phyloP scores from a whole-genome alignment of 37 sponge, comb jelly and placozoan genomes.

The Halichondria panicea region DNA sequence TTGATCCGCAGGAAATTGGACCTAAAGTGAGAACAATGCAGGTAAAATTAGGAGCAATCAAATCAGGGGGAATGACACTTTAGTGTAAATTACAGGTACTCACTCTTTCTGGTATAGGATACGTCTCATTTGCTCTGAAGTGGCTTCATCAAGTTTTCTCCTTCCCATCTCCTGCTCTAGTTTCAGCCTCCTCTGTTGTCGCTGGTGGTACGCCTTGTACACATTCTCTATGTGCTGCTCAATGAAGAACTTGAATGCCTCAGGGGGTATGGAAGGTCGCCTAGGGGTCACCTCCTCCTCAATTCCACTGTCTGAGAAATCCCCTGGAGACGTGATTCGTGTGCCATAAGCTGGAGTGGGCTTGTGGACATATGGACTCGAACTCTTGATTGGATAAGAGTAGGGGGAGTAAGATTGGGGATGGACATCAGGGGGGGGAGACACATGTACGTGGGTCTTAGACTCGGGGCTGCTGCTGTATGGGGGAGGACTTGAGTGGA shows the following conservation, averaged over 20 bases:
- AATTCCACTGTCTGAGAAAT: conserved; percentile 63
- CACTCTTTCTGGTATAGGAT: conserved; percentile 89
- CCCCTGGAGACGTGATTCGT: conserved; percentile 21
- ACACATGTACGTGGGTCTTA: conserved; percentile 58
- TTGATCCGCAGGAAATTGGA: conserved; percentile 87
- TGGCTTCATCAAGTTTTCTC: conserved; percentile 79
- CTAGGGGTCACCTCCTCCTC: conserved; percentile 65
- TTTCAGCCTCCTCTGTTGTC: conserved; percentile 79
- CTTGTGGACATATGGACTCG: conserved; percentile 24
- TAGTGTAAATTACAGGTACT: too few relatives aligned
- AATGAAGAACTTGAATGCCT: conserved; percentile 96
- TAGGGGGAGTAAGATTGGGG: conserved; percentile 69
- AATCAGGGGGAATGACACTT: too few relatives aligned
- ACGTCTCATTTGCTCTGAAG: conserved; percentile 75
- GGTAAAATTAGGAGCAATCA: too few relatives aligned
- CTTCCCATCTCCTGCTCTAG: conserved; percentile 90
- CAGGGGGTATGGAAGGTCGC: conserved; percentile 76
- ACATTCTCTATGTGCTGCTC: conserved; percentile 95
- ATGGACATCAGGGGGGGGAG: conserved; percentile 75
- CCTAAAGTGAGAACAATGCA: too few relatives aligned
- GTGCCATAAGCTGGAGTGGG: conserved; percentile 31
- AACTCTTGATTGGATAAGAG: conserved; percentile 63
- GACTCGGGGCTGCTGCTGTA: conserved; percentile 9
- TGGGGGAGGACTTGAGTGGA: conserved; percentile 26
- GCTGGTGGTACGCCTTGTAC: conserved; percentile 66